Evolutionary conservation across 2,888 invertebrate genomes (phyloP), one percentile per base, ranked within the genome.

Genomic region (Sabatieria punctata): DNA sequence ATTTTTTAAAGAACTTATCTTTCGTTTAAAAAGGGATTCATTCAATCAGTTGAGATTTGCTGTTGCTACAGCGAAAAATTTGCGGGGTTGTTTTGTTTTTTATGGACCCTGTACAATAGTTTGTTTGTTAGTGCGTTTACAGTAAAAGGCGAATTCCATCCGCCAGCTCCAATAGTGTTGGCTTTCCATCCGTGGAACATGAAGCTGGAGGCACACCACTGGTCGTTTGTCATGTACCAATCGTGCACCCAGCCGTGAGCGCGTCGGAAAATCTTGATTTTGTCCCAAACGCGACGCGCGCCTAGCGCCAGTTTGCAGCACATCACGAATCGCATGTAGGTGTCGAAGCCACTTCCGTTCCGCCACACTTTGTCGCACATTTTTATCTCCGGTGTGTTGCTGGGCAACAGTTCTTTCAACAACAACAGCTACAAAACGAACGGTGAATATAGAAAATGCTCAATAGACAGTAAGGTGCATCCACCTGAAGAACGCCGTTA

Each of bases 241-340:
- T 59, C 59, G 13, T 56, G 46, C 24, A 56, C 44, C 43, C 43
- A 43, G 43, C 43, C 43, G 43, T 43, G 43, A 8, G 22, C 38
- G 15, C 43, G 43, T 8, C 43, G 21, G 22, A 38, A 36, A 4
- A 45, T 23, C 37, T 39, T 25, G 4, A 45, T 21, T 27, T 39
- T 15, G 43, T 23, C 1, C 30, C 30, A 45, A 2, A 15, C 18
- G 19, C 26, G 35, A 27, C 41, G 21, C 39, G 15, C 49, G 51
- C 59, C 59, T 8, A 58, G 44, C n/a, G 52, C 49, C 41, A 57
- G 39, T 48, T 60, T 60, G 41, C 54, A 53, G 48, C 60, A 60
- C 24, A 55, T 54, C 19, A 60, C 60, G 48, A 53, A 60, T 24
- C 54, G 57, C 60, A 60, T 60, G 49, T 60, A 60, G 11, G 56